Percentiles rank a stretch among this genome's conserved stretches.
phyloP scores from a whole-genome alignment of 2,113 vertebrate genomes.

The Gopherus flavomarginatus region DNA sequence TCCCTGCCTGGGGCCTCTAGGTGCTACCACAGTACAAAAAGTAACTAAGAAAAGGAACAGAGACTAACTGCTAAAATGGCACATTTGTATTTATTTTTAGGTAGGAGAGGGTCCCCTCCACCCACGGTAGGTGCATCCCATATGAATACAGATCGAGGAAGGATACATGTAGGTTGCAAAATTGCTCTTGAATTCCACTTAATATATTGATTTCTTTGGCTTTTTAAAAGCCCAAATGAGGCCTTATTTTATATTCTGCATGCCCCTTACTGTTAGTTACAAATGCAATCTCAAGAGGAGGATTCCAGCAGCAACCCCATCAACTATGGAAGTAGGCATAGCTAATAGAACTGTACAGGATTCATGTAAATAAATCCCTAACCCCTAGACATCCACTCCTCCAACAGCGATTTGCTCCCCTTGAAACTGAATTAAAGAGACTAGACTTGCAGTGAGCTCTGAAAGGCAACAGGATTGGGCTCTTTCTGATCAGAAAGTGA shows the following conservation, averaged over 20 bases:
- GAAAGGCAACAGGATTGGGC: background rate
- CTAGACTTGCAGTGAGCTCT: background rate
- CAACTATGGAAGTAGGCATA: background rate
- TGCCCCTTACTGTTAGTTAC: conserved; percentile 23
- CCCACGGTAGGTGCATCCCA: conserved; percentile 45
- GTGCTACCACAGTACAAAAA: background rate
- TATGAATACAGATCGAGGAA: background rate
- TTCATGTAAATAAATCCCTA: background rate
- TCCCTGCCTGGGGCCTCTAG: background rate
- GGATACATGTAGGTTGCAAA: conserved; percentile 61
- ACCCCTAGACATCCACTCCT: background rate
- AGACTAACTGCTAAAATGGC: background rate
- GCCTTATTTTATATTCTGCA: conserved; percentile 57
- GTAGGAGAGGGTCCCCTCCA: background rate
- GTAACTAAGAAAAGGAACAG: background rate
- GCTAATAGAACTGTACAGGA: background rate
- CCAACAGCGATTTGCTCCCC: background rate
- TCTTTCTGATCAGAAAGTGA: background rate
- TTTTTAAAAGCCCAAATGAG: conserved; percentile 48
- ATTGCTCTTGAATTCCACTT: conserved; percentile 60
- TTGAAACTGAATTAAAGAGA: background rate
- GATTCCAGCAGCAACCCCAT: background rate
- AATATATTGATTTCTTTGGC: conserved; percentile 71
- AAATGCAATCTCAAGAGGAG: background rate
- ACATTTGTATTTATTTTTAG: conserved; percentile 37